Evolutionary conservation across 2,888 invertebrate genomes (phyloP).

Genomic region (Lamproptera curius): DNA sequence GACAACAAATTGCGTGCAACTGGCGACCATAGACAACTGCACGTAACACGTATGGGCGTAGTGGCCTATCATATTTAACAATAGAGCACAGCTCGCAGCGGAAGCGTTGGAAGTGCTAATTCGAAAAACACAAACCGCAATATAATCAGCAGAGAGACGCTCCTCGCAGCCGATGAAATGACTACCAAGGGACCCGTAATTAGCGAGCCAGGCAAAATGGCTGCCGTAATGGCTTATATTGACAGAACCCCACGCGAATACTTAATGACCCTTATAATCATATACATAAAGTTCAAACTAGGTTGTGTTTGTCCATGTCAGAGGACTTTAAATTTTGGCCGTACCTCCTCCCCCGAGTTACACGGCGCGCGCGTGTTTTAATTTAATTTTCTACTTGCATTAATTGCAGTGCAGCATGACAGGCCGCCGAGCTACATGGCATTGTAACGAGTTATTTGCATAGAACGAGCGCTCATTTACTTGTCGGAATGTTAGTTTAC

Average conservation of each 20-base stretch:
- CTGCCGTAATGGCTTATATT: conserved; percentile 51
- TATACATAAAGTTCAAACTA: conserved; percentile 26
- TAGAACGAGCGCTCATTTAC: conserved; percentile 39
- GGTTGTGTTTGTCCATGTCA: conserved; percentile 19
- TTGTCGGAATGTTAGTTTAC: conserved; percentile 35
- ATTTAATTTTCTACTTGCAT: conserved; percentile 74
- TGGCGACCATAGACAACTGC: conserved; percentile 12
- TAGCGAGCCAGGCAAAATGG: conserved; percentile 72
- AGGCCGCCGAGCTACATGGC: conserved; percentile 47
- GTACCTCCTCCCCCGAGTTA: conserved; percentile 51
- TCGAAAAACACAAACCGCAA: conserved; percentile 73
- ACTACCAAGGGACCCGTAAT: conserved; percentile 63
- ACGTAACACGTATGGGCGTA: conserved; percentile 16
- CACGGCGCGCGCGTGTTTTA: conserved; percentile 70
- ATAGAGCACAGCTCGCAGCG: conserved; percentile 56
- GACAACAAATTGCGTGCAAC: conserved; percentile 5
- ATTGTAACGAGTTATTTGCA: conserved; percentile 58
- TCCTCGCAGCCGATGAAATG: conserved; percentile 64
- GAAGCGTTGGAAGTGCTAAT: conserved; percentile 72
- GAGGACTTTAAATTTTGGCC: conserved; percentile 43
- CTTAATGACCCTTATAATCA: conserved; percentile 22
- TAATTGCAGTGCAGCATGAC: conserved; percentile 60
- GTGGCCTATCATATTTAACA: conserved; percentile 48
- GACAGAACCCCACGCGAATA: conserved; percentile 20
- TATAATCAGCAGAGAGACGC: conserved; percentile 64